Evolutionary conservation across 1,140 invertebrate genomes (phyloP), one percentile per base, ranked within the genome.

Genomic region (Colletes latitarsis): DNA sequence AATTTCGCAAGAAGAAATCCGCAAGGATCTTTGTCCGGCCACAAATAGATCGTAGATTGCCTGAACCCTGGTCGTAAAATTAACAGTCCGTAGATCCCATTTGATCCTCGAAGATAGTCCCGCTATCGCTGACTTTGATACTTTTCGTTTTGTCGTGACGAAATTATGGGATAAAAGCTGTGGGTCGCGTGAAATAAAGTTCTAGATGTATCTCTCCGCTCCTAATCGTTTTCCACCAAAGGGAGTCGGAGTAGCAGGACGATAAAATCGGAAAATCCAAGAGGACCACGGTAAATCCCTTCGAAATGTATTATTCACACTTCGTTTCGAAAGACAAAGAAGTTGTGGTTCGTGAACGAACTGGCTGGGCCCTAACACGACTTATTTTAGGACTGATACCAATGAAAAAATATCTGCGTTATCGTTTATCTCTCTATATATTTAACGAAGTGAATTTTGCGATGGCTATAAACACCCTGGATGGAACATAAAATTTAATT

Each of bases 251-350:
- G n/a, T 14, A 12, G 21, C n/a, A 53, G 46, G n/a, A 1, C 21
- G 30, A 30, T 30, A 30, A 30, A 30, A 30, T 30, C 30, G 30
- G 30, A 30, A 30, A 30, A 30, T 30, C 30, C 30, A 30, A 30
- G 30, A 30, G 30, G 30, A 30, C 30, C 30, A 30, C 30, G 30
- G 30, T 19, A 62, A 67, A 52, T 67, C 39, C 67, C 30, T 52
- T 60, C 66, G 53, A 46, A 66, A 71, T 53, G 53, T 77, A 77
- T 82, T 70, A 64, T 81, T 77, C 79, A 66, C 67, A 19, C 19
- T 76, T 55, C 30, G 21, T 49, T 60, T 30, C 46, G 6, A 46
- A 66, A 4, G 8, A 12, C 12, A 46, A 46, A 70, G 63, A 53
- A 53, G 43, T 57, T 19, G 14, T 43, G 52, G 3, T 41, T 6